Evolutionary conservation across 1,140 invertebrate species (phyloP).

Genomic region (Listronotus bonariensis): DNA sequence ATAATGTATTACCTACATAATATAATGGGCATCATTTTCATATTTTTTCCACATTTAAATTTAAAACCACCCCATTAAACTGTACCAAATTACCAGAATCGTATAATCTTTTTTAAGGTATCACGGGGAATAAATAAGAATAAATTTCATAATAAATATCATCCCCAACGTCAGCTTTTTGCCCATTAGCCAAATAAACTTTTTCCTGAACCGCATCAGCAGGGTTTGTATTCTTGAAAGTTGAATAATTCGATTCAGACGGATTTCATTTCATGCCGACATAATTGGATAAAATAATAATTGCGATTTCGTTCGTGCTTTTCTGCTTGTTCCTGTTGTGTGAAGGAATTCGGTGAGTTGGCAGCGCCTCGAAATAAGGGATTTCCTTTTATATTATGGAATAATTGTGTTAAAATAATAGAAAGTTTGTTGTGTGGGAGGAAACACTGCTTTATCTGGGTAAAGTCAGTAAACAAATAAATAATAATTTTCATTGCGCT

Average conservation of each 20-base stretch:
- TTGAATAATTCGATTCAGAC: constrained; percentile 34
- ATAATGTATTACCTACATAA: no score
- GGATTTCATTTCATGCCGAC: constrained; percentile 37
- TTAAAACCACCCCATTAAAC: no score
- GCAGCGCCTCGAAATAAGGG: constrained; percentile 15
- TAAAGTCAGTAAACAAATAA: no score
- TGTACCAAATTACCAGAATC: not conserved
- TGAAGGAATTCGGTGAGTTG: constrained; percentile 14
- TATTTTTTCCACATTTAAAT: no score
- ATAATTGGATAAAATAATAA: constrained; percentile 33
- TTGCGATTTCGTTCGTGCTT: constrained; percentile 27
- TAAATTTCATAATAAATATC: constrained; percentile 27
- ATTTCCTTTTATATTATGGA: constrained; percentile 30
- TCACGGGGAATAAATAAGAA: no score
- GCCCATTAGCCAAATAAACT: constrained; percentile 33
- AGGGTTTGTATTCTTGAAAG: constrained; percentile 29
- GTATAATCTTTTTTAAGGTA: constrained; percentile 9
- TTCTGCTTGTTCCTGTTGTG: constrained; percentile 26
- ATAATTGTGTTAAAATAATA: constrained; percentile 40
- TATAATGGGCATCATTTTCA: no score
- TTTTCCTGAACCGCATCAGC: constrained; percentile 22
- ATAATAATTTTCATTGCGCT: no score
- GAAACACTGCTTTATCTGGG: constrained; percentile 4
- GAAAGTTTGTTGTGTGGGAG: constrained; percentile 22
- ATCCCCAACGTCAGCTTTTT: constrained; percentile 11